A percentile compares a stretch with the other conserved stretches of the same genome.
phyloP scores from a whole-genome alignment of 2,113 vertebrate species.

The Hypocryptadius cinnamomeus region DNA sequence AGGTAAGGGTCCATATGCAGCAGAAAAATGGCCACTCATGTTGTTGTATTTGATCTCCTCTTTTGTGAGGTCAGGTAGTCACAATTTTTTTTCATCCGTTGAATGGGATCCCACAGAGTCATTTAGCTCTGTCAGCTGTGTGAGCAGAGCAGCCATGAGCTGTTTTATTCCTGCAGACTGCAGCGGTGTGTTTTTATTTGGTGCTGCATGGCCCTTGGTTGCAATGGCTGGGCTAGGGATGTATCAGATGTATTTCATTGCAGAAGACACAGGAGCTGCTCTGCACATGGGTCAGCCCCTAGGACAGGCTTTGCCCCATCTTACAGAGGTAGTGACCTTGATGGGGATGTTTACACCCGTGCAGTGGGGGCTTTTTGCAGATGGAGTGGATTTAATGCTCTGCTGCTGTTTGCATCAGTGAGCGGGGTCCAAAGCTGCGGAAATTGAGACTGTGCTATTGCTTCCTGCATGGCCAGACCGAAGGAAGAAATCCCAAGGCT shows the following conservation, averaged over 20 bases:
- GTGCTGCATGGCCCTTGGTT: neutral
- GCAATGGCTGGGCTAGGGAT: rapidly evolving
- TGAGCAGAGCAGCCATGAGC: neutral
- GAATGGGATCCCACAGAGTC: neutral
- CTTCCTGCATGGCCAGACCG: neutral
- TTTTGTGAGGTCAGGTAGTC: neutral
- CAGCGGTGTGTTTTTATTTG: rapidly evolving
- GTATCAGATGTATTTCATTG: rapidly evolving
- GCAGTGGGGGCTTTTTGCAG: neutral
- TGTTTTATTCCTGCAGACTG: neutral
- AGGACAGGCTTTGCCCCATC: neutral
- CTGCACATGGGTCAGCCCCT: rapidly evolving
- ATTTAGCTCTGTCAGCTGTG: neutral
- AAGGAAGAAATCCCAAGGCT: neutral
- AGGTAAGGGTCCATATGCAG: neutral
- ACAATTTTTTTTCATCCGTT: rapidly evolving
- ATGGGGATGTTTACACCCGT: neutral
- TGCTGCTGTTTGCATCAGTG: neutral
- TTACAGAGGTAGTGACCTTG: neutral
- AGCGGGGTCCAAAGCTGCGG: neutral
- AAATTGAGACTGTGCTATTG: neutral
- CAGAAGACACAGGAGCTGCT: neutral
- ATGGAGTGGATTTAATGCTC: neutral
- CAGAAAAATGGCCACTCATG: neutral
- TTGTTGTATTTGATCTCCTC: neutral